Evolutionary conservation across 2,797 vertebrate genomes (phyloP), one percentile per base, ranked within the genome.

Genomic region (Cynodonichthys magdalenae): DNA sequence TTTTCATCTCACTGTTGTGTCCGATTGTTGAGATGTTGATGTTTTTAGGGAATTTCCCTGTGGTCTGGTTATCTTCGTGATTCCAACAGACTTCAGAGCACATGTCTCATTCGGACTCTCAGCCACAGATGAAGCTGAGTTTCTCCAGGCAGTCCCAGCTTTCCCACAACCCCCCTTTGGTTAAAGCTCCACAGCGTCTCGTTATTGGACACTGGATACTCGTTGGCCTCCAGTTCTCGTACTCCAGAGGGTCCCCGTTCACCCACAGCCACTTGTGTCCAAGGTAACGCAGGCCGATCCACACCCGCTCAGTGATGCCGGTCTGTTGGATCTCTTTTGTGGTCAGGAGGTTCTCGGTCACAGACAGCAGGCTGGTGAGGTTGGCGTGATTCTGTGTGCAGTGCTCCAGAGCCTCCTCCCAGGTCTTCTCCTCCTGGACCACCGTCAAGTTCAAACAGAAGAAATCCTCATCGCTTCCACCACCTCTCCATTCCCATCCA

Each of bases 251-350:
- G 42, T 69, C 57, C 0, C 55, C 8, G 18, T 61, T 63, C 53
- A 81, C 53, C 91, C 89, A 91, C 61, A 73, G 7, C 88, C 90
- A 90, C 4, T 8, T 1, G 48, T 74, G 66, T 10, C 1, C 71
- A 5, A 88, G 59, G 69, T 66, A 88, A 24, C 69, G 56, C 66
- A 90, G 69, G 2, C 88, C 82, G 0, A 79, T 85, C 89, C 89
- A 90, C 42, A 83, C 66, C 7, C 1, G 6, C 8, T 79, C 29
- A 1, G 53, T 48, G 39, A 62, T n/a, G 19, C 17, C 0, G 1
- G 20, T 0, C 0, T 17, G 0, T 6, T 46, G 5, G 52, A 73
- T 81, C 47, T 62, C 1, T 0, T 0, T 28, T 55, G 58, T 58
- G 15, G 53, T 68, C 54, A 54, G 51, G 19, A 34, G 27, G 9